Conservation (phyloP, 1,140 invertebrate species). For the Cyclargus thomasi region DNA sequence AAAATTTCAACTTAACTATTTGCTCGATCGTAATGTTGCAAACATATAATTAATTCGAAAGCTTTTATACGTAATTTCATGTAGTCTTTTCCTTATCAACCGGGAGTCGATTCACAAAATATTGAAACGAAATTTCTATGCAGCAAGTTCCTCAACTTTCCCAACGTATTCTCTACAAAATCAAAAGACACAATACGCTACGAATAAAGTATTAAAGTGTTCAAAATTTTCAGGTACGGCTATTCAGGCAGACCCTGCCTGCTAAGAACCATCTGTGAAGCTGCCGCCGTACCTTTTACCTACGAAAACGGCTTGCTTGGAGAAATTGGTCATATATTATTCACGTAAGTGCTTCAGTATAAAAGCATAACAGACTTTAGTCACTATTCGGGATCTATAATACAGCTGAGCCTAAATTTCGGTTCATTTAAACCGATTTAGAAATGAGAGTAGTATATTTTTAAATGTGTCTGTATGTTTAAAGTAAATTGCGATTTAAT, state of each 20-base stretch:
- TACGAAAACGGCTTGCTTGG: conserved; percentile 79
- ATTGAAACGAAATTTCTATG: too few species aligned
- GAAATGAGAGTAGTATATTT: neutral
- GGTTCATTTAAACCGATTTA: neutral
- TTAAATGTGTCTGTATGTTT: too few species aligned
- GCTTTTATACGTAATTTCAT: too few species aligned
- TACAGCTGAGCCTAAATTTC: conserved; percentile 7
- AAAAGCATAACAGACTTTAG: neutral
- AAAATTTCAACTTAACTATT: too few species aligned
- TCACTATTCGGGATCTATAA: conserved; percentile 4
- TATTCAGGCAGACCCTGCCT: conserved; percentile 81
- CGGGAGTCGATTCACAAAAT: too few species aligned
- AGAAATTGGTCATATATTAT: conserved; percentile 82
- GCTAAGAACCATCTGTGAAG: conserved; percentile 84
- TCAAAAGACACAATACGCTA: neutral
- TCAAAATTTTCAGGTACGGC: conserved; percentile 73
- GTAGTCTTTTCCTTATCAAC: too few species aligned
- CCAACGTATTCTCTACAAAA: neutral
- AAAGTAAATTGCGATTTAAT: too few species aligned
- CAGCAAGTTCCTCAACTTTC: too few species aligned
- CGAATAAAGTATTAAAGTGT: conserved; percentile 22
- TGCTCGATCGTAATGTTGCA: too few species aligned
- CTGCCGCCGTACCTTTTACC: conserved; percentile 80
- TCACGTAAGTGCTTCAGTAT: conserved; percentile 77
- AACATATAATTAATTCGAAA: too few species aligned